Evolutionary conservation across 2,113 vertebrate genomes (phyloP), one percentile per base, ranked within the genome.

Genomic region (Dicentrarchus labrax): DNA sequence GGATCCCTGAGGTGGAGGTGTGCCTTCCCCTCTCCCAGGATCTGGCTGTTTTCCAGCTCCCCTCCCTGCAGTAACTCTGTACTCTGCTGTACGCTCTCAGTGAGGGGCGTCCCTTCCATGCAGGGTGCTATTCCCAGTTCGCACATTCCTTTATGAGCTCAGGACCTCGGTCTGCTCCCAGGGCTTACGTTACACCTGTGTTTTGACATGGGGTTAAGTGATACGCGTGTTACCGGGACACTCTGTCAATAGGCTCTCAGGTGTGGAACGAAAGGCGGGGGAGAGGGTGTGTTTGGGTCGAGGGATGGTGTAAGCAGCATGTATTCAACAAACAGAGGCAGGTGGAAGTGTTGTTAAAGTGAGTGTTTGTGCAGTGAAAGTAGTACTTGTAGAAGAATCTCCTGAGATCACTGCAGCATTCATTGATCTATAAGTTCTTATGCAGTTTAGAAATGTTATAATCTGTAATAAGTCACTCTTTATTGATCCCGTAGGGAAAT

Each of bases 141-240:
- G 50, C 83, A 82, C 87, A 72, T 81, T 88, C 81, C 86, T 90
- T 90, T 85, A 83, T 90, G 91, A 90, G 89, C 80, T 65, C 77
- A 36, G 83, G 86, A 86, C 82, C 88, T 80, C 67, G 22, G 38
- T 75, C 72, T 76, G 88, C 85, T 70, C 85, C 74, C 74, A 8
- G 21, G 78, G 89, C 65, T 93, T 61, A 78, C 72, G 64, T 94
- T 90, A 89, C 91, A 86, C 86, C 88, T 83, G 84, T 91, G 88
- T 89, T 93, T 91, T 93, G 89, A 93, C 92, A 94, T 51, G 41
- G 66, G 92, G 93, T 93, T 93, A 93, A 93, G 91, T 91, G 92
- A 94, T 93, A 89, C 79, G 73, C 70, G 85, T 91, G 92, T 86
- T 91, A 88, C 91, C 67, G 60, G 80, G 82, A 88, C 69, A 24